A percentile compares a stretch with the other conserved stretches of the same genome.
Evolutionary conservation across 1,140 invertebrate species (phyloP).

Genomic region (Aphelinus certus): DNA sequence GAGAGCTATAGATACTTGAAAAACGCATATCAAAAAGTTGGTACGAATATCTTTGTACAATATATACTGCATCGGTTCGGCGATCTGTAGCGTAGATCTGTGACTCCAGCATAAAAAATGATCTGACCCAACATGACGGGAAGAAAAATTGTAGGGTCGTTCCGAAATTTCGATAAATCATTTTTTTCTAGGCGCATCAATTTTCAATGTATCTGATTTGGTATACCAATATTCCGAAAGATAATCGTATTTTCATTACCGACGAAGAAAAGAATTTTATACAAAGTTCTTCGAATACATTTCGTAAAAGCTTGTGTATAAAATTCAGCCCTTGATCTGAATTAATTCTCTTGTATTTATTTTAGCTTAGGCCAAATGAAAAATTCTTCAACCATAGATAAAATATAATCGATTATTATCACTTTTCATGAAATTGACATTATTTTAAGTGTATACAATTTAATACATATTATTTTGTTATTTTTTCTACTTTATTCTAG

Average conservation of each 20-base stretch:
- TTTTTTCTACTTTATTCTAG: conserved; percentile 3
- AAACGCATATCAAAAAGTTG: conserved; percentile 38
- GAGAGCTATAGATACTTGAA: conserved; percentile 13
- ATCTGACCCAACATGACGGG: conserved; percentile 14
- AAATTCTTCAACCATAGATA: no score
- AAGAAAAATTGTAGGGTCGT: conserved; percentile 17
- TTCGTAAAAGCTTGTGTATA: no score
- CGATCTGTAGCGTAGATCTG: background rate
- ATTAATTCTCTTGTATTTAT: no score
- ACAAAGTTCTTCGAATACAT: no score
- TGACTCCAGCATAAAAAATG: conserved; percentile 17
- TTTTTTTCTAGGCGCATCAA: conserved; percentile 1
- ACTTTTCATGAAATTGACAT: conserved; percentile 15
- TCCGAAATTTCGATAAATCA: conserved; percentile 34
- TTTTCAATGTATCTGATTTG: conserved; percentile 14
- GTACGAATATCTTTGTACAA: conserved; percentile 39
- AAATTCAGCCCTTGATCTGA: no score
- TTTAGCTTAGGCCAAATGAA: no score
- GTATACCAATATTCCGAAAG: no score
- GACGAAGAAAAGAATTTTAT: no score
- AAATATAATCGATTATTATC: no score
- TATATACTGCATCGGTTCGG: conserved; percentile 16
- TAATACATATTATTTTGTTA: conserved; percentile 11
- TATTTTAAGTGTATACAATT: conserved; percentile 10
- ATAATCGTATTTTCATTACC: no score